Conservation (phyloP, 2,888 invertebrate species). For the Argyresthia goedartella region DNA sequence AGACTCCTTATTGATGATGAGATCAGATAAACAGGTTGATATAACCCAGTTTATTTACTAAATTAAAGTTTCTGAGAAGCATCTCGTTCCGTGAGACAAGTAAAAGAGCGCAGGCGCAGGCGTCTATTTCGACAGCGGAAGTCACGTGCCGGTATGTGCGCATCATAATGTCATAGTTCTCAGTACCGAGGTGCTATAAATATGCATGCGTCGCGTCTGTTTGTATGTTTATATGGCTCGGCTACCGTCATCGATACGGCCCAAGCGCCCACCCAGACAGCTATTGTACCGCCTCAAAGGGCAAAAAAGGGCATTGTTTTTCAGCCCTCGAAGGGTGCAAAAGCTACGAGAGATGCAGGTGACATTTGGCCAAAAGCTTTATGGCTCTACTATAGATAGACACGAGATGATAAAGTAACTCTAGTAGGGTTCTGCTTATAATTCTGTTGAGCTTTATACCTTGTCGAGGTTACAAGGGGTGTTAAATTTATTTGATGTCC, state of each 20-base stretch:
- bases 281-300: constrained; percentile 31
- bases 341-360: constrained; percentile 8
- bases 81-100: neutral
- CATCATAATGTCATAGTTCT: constrained; percentile 53
- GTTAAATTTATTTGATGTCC: neutral
- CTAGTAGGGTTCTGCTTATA: neutral
- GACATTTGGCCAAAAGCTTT: neutral
- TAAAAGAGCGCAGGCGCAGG: constrained; percentile 1
- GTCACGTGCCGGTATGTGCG: constrained; percentile 43
- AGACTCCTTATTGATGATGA: too few relatives aligned
- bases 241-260: constrained; percentile 20
- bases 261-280: constrained; percentile 40
- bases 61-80: neutral
- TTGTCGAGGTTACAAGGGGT: neutral
- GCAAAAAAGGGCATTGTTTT: constrained; percentile 39
- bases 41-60: too few relatives aligned
- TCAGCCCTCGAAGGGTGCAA: constrained; percentile 21
- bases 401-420: neutral
- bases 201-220: constrained; percentile 29
- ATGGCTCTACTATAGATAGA: too few relatives aligned
- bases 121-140: constrained; percentile 41
- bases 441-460: neutral
- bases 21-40: too few relatives aligned
- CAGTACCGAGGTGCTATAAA: constrained; percentile 46
- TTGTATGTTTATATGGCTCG: constrained; percentile 12